Evolutionary conservation across 2,113 vertebrate species (phyloP).

Genomic region (Pomatostomus ruficeps): DNA sequence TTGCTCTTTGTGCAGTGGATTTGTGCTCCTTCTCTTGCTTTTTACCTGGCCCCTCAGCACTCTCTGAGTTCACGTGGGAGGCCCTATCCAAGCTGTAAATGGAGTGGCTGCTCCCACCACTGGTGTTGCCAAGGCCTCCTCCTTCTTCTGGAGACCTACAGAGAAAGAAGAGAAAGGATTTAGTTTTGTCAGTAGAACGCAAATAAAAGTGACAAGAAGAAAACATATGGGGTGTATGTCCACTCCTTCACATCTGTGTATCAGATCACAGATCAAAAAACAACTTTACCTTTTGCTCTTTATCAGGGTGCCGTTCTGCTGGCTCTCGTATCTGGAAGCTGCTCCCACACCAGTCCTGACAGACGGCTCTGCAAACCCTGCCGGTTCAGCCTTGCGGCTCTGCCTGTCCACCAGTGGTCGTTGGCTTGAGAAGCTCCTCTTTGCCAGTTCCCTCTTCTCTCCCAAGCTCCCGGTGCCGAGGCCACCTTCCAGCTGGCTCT

Average conservation of each 20-base stretch:
- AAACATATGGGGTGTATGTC: rapidly evolving
- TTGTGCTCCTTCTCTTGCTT: conserved; percentile 84
- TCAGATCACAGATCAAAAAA: neutral
- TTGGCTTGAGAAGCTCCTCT: conserved; percentile 96
- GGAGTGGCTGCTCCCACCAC: conserved; percentile 60
- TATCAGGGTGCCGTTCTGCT: conserved; percentile 81
- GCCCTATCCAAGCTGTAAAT: conserved; percentile 82
- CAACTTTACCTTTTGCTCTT: conserved; percentile 83
- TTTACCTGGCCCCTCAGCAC: conserved; percentile 73
- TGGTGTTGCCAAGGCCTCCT: conserved; percentile 54
- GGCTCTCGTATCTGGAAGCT: conserved; percentile 78
- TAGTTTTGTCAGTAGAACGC: neutral
- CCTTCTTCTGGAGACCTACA: conserved; percentile 80
- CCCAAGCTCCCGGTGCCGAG: conserved; percentile 69
- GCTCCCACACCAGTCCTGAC: conserved; percentile 71
- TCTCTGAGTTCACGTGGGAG: conserved; percentile 50
- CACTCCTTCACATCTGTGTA: rapidly evolving
- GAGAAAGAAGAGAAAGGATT: neutral
- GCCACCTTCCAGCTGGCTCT: conserved; percentile 73
- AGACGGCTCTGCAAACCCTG: conserved; percentile 79
- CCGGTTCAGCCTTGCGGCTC: conserved; percentile 87
- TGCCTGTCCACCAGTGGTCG: conserved; percentile 90
- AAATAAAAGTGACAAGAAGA: neutral
- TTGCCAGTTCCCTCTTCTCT: conserved; percentile 93
- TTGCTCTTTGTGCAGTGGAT: conserved; percentile 68